Conservation (phyloP, 2,113 vertebrate genomes). For the Corydoras sp. region DNA sequence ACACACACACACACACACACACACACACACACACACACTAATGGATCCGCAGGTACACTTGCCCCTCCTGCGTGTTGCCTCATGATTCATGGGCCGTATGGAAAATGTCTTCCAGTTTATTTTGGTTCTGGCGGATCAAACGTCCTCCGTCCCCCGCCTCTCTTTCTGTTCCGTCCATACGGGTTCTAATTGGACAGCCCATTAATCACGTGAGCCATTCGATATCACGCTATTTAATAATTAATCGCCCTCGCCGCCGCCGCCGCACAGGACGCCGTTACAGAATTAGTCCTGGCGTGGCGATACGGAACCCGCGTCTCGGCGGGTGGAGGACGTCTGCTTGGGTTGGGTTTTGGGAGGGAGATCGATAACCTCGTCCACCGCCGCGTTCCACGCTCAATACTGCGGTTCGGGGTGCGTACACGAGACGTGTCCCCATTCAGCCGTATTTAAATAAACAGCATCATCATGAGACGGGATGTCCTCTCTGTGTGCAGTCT, state of each 20-base stretch:
- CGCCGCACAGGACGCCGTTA: slow-evolving; percentile 32
- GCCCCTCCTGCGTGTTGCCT: slow-evolving; percentile 19
- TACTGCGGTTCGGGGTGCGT: too few species aligned
- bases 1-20: slow-evolving; percentile 18
- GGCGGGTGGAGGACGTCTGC: background rate
- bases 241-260: slow-evolving; percentile 18
- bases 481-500: too few species aligned
- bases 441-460: too few species aligned
- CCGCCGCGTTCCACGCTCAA: too few species aligned
- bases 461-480: too few species aligned
- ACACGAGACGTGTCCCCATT: too few species aligned
- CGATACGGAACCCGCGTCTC: slow-evolving; percentile 30
- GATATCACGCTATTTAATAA: slow-evolving; percentile 38
- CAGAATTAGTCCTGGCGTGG: slow-evolving; percentile 38
- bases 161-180: slow-evolving; percentile 11
- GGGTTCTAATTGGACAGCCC: slow-evolving; percentile 13
- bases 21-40: slow-evolving; percentile 29
- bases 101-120: background rate
- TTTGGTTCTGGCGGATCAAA: background rate
- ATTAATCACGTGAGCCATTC: slow-evolving; percentile 37
- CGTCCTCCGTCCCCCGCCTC: background rate
- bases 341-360: background rate
- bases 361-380: too few species aligned
- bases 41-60: slow-evolving; percentile 6
- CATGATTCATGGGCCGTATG: slow-evolving; percentile 6